phyloP scores from a whole-genome alignment of 1,140 invertebrate species.

The Frieseomelitta varia region DNA sequence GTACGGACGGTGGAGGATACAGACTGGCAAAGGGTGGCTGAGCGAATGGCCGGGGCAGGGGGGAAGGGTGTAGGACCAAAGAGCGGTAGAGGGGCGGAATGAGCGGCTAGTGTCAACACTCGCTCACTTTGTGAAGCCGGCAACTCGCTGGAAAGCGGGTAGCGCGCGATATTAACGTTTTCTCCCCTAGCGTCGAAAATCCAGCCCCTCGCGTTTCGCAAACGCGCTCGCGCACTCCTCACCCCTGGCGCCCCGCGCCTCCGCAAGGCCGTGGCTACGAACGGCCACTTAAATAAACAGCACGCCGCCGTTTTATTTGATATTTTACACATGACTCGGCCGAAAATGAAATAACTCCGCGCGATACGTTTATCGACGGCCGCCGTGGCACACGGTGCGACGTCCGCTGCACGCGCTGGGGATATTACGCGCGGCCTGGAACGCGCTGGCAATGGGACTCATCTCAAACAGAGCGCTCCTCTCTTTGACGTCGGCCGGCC shows the following conservation, averaged over 20 bases:
- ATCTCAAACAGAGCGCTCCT: constrained; percentile 55
- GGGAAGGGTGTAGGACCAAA: constrained; percentile 18
- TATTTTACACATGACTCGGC: constrained; percentile 76
- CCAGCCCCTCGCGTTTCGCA: not conserved
- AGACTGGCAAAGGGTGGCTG: constrained; percentile 59
- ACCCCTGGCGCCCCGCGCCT: not conserved
- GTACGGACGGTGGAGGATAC: constrained; percentile 49
- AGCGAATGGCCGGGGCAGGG: constrained; percentile 38
- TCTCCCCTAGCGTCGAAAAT: constrained; percentile 65
- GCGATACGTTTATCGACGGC: constrained; percentile 66
- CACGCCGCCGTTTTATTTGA: constrained; percentile 72
- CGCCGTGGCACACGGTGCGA: constrained; percentile 10
- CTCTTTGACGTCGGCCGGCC: constrained; percentile 56
- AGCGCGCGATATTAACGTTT: constrained; percentile 77
- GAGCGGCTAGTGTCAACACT: constrained; percentile 79
- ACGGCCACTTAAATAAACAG: constrained; percentile 75
- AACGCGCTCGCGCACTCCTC: no score
- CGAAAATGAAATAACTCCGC: constrained; percentile 72
- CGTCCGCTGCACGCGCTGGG: not conserved
- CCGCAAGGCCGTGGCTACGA: constrained; percentile 50
- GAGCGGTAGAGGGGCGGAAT: constrained; percentile 59
- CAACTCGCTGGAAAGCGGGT: constrained; percentile 74
- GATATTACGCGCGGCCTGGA: not conserved
- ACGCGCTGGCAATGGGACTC: not conserved
- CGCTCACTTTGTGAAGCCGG: constrained; percentile 79